Evolutionary conservation across 2,113 vertebrate species (phyloP).

Genomic region (Sterna hirundo): DNA sequence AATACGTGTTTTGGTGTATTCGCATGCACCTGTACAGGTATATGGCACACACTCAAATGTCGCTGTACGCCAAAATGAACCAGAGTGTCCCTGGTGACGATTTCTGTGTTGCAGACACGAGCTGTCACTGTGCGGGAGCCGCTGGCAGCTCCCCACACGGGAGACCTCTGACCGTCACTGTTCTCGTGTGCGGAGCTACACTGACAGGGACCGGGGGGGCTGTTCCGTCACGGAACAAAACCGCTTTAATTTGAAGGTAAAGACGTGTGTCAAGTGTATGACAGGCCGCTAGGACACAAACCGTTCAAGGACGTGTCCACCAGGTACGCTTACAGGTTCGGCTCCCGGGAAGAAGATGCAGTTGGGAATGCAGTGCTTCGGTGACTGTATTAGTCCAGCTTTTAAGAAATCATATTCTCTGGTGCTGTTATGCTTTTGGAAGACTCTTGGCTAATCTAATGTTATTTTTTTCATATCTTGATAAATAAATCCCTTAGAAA

Average conservation of each 20-base stretch:
- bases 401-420: neutral
- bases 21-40: fast-evolving
- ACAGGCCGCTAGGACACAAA: neutral
- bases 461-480: neutral
- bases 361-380: neutral
- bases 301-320: neutral
- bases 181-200: neutral
- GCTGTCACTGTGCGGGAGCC: neutral
- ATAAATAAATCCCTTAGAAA: neutral
- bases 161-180: neutral
- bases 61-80: neutral
- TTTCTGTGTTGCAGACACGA: neutral
- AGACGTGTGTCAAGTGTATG: no score
- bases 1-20: neutral
- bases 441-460: neutral
- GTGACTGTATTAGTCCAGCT: neutral
- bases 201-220: neutral
- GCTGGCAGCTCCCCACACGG: neutral
- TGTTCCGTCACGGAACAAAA: fast-evolving
- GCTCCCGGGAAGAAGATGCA: neutral
- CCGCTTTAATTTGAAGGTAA: neutral
- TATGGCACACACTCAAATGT: fast-evolving
- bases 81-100: neutral
- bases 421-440: neutral
- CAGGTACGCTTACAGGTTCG: neutral